These are phyloP conservation scores for Drosophila subpulchrella DNA, from an alignment of 1,140 invertebrate genomes.

Conservation along the genomic window DNA sequence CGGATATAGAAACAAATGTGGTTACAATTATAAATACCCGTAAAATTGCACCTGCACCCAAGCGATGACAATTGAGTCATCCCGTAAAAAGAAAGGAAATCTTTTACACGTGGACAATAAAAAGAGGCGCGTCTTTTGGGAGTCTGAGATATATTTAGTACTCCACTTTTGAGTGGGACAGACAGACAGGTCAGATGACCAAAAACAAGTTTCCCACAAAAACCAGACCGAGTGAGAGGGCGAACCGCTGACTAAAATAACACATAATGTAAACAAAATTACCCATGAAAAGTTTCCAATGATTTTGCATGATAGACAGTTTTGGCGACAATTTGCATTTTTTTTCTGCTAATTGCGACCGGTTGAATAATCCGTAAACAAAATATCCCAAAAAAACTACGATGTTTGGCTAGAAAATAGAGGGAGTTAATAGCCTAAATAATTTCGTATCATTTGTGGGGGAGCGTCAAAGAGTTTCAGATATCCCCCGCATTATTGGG, in stretches of 20 bases:
- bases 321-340: conserved; percentile 53
- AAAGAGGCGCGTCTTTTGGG: conserved; percentile 38
- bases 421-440: conserved; percentile 47
- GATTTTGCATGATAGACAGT: conserved; percentile 36
- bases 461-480: background rate
- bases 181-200: conserved; percentile 17
- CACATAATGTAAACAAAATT: conserved; percentile 34
- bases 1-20: background rate
- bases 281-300: conserved; percentile 40
- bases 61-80: conserved; percentile 19
- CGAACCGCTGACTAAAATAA: conserved; percentile 16
- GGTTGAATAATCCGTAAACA: conserved; percentile 38
- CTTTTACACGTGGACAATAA: conserved; percentile 18
- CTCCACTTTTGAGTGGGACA: conserved; percentile 16
- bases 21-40: conserved; percentile 6
- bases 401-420: conserved; percentile 13
- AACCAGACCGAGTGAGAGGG: conserved; percentile 6
- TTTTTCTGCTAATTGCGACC: conserved; percentile 24
- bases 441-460: conserved; percentile 37
- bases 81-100: conserved; percentile 5
- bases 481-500: conserved; percentile 13
- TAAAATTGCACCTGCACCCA: conserved; percentile 28
- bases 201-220: conserved; percentile 38
- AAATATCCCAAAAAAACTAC: conserved; percentile 42
- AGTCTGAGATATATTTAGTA: conserved; percentile 25